Evolutionary conservation across 2,113 vertebrate species (phyloP).

Genomic region (Cisticola juncidis): DNA sequence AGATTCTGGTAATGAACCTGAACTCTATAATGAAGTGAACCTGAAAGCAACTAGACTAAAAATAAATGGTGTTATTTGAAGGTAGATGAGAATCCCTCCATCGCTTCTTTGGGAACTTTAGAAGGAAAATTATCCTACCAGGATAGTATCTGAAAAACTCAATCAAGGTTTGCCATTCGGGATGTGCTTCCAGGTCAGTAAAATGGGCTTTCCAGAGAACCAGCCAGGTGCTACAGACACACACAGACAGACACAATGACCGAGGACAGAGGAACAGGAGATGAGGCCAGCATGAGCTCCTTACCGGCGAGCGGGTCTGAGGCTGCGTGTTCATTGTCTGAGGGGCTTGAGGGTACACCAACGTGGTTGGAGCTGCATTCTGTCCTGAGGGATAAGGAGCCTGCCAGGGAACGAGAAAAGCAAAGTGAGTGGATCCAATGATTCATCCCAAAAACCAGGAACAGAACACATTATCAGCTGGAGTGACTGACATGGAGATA

Average conservation of each 20-base stretch:
- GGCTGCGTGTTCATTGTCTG: conserved; percentile 96
- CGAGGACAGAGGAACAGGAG: not conserved
- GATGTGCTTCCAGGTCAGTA: conserved; percentile 5
- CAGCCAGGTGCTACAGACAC: not conserved
- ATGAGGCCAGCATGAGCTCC: not conserved
- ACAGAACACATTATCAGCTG: fast-evolving
- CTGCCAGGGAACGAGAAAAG: conserved; percentile 72
- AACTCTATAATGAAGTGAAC: conserved; percentile 20
- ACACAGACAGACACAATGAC: not conserved
- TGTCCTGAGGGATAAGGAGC: conserved; percentile 93
- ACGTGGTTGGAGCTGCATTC: conserved; percentile 89
- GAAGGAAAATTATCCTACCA: not conserved
- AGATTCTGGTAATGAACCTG: conserved; percentile 4
- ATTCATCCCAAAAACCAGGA: not conserved
- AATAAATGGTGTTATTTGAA: not conserved
- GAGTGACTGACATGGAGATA: not conserved
- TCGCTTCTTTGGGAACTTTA: not conserved
- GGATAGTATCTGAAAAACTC: not conserved
- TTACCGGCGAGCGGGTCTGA: conserved; percentile 92
- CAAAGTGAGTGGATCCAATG: not conserved
- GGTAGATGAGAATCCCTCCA: not conserved
- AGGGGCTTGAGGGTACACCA: conserved; percentile 92
- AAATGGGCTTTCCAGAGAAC: conserved; percentile 5
- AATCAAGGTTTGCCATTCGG: not conserved
- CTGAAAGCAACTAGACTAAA: conserved; percentile 9